phyloP scores from a whole-genome alignment of 2,888 invertebrate species.

The Mythimna albipuncta region DNA sequence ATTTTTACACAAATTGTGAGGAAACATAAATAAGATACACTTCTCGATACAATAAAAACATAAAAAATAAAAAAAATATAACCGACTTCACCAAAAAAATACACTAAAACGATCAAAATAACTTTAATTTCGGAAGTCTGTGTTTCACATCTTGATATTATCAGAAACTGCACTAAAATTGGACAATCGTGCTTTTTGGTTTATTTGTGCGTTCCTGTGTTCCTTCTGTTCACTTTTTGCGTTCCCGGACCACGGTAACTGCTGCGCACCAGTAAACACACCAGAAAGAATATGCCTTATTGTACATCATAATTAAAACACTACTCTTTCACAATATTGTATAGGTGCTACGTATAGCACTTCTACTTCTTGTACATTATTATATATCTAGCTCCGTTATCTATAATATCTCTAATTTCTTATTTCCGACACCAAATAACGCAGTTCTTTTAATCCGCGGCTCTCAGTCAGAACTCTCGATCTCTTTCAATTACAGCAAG shows the following conservation, averaged over 20 bases:
- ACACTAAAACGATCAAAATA: too few relatives aligned
- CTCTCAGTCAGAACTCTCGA: slow-evolving; percentile 3
- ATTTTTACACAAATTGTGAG: too few relatives aligned
- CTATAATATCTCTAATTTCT: not conserved
- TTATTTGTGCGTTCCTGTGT: too few relatives aligned
- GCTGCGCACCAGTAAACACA: too few relatives aligned
- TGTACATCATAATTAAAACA: not conserved
- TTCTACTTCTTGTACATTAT: not conserved
- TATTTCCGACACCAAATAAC: slow-evolving; percentile 1
- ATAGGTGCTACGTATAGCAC: not conserved
- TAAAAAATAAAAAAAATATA: too few relatives aligned
- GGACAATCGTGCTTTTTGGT: too few relatives aligned
- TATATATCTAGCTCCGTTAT: not conserved
- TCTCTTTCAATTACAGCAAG: slow-evolving; percentile 30
- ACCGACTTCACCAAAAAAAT: too few relatives aligned
- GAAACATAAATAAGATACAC: too few relatives aligned
- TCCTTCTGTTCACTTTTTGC: too few relatives aligned
- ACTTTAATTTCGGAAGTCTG: too few relatives aligned
- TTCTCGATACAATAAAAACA: too few relatives aligned
- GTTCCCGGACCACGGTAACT: too few relatives aligned
- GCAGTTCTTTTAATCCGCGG: not conserved
- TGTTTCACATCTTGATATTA: not conserved
- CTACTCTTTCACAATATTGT: not conserved
- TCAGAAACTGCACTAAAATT: not conserved
- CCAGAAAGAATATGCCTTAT: not conserved